Conservation (phyloP, 2,888 invertebrate species). For the Xanthostigma xanthostigma region DNA sequence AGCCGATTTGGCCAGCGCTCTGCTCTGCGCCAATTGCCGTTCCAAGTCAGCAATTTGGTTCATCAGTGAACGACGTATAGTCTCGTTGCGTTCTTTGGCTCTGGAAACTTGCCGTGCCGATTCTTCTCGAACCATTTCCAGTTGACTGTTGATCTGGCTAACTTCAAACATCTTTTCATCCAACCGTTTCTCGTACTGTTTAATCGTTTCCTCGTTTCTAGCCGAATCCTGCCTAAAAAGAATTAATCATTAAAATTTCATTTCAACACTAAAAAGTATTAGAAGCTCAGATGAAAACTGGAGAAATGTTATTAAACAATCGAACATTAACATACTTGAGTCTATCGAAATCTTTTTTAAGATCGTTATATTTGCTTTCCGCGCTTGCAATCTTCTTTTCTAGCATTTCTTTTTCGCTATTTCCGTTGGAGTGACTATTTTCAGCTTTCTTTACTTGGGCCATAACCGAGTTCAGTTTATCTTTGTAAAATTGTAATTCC, state of each 20-base stretch:
- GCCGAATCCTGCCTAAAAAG: constrained; percentile 29
- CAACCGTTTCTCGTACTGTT: constrained; percentile 41
- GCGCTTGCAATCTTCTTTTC: no score
- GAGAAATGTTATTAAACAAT: no score
- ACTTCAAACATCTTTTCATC: constrained; percentile 56
- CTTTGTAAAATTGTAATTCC: constrained; percentile 44
- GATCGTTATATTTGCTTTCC: no score
- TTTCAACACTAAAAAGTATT: constrained; percentile 1
- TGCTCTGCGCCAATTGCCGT: constrained; percentile 44
- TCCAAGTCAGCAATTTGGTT: constrained; percentile 51
- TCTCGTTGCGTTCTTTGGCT: constrained; percentile 50
- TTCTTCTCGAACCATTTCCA: constrained; percentile 51
- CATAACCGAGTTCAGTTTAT: constrained; percentile 30
- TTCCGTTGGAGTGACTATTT: constrained; percentile 6
- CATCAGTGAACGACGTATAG: constrained; percentile 44
- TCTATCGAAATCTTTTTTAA: no score
- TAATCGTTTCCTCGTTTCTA: constrained; percentile 39
- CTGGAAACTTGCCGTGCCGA: constrained; percentile 48
- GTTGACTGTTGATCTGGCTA: constrained; percentile 44
- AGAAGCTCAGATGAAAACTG: no score
- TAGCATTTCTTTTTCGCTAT: no score
- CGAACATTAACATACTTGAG: no score
- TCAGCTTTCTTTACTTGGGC: constrained; percentile 12
- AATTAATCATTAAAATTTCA: not conserved
- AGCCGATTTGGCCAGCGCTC: constrained; percentile 45